Evolutionary conservation across 2,888 invertebrate species (phyloP), one percentile per base, ranked within the genome.

Genomic region (Seira ritae): DNA sequence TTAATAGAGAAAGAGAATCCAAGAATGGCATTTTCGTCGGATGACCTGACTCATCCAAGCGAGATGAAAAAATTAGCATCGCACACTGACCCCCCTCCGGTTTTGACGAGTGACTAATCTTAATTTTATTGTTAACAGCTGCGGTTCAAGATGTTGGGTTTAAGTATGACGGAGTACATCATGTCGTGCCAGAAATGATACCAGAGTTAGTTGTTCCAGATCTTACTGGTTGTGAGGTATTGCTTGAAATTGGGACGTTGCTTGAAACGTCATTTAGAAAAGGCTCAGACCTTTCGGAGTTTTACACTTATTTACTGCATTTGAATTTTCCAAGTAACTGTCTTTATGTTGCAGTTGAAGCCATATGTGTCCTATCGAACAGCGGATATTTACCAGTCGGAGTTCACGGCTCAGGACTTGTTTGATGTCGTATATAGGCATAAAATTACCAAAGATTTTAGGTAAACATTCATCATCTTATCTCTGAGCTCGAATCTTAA

Each of bases 191-290:
- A 0, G 98, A 98, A 92, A 97, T 95, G 94, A 93, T 97, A 86
- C 98, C 98, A 0, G 96, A 98, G 90, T 90, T 99, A 17, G 94
- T 99, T 79, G 98, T 99, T 1, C 99, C 99, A 0, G 94, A 98
- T 91, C 91, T 99, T 23, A 94, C 93, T 86, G 94, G 92, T 87
- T 99, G 95, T 90, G 92, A 94, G 90, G 94, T 93, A 91, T n/a
- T n/a, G n/a, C n/a, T n/a, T n/a, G n/a, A n/a, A n/a, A n/a, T n/a
- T n/a, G n/a, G n/a, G n/a, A n/a, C n/a, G n/a, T n/a, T n/a, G n/a
- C n/a, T n/a, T n/a, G n/a, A n/a, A n/a, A n/a, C n/a, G n/a, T n/a
- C n/a, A n/a, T n/a, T n/a, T n/a, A n/a, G n/a, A n/a, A n/a, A n/a
- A n/a, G n/a, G n/a, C n/a, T n/a, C n/a, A n/a, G n/a, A n/a, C n/a